phyloP scores from a whole-genome alignment of 2,888 invertebrate genomes.

The Lasioglossum marginatum region DNA sequence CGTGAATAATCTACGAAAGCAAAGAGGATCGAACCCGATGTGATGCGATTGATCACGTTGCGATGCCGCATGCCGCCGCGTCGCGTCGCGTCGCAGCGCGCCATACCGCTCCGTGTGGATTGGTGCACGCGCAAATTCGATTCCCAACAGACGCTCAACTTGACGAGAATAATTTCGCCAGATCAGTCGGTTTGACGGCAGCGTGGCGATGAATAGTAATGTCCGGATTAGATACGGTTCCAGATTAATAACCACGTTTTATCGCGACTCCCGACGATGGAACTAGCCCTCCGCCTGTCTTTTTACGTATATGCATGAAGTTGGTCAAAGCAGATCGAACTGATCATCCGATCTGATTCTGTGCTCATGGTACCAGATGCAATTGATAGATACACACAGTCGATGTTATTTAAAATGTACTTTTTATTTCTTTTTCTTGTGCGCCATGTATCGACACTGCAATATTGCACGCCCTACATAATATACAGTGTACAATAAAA shows the following conservation, averaged over 20 bases:
- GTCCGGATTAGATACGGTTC: conserved; percentile 48
- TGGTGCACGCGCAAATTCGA: conserved; percentile 26
- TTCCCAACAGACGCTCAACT: conserved; percentile 42
- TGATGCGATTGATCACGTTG: neutral
- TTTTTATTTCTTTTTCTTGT: neutral
- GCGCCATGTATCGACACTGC: neutral
- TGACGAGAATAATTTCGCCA: conserved; percentile 53
- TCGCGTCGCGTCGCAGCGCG: neutral
- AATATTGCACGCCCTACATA: neutral
- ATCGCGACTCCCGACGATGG: conserved; percentile 11
- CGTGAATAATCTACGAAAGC: neutral
- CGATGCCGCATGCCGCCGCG: neutral
- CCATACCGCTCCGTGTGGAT: neutral
- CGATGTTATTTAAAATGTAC: neutral
- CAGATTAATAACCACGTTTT: conserved; percentile 49
- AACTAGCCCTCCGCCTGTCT: neutral
- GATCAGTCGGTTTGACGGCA: conserved; percentile 43
- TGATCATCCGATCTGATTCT: neutral
- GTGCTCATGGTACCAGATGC: neutral
- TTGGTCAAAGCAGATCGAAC: conserved; percentile 17
- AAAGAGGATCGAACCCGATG: conserved; percentile 1
- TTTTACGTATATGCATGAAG: conserved; percentile 1
- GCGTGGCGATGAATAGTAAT: conserved; percentile 54
- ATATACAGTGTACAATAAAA: neutral
- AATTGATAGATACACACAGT: too few relatives aligned